Evolutionary conservation across 2,797 vertebrate genomes (phyloP).

Genomic region (Lepidocolaptes lacrymiger): DNA sequence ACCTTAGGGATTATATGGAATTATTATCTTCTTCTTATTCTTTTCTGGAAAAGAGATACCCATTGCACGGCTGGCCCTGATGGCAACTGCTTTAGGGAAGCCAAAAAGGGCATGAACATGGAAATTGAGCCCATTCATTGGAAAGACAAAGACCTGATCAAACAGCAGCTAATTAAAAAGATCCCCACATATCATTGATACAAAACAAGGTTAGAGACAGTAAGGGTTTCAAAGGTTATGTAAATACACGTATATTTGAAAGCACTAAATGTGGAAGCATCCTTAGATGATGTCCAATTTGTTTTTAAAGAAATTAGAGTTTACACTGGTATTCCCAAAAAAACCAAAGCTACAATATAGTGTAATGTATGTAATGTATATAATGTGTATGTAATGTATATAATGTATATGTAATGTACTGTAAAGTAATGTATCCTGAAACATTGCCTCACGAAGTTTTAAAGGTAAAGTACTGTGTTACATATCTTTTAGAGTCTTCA

Average conservation of each 20-base stretch:
- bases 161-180: background rate
- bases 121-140: background rate
- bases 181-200: accelerated
- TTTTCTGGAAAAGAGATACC: background rate
- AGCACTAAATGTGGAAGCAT: background rate
- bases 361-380: too few relatives aligned
- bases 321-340: accelerated
- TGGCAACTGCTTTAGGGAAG: background rate
- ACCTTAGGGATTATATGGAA: background rate
- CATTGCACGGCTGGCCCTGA: background rate
- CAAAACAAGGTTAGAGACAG: background rate
- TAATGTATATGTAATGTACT: too few relatives aligned
- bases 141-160: background rate
- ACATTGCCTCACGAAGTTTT: background rate
- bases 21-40: background rate
- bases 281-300: background rate
- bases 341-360: background rate
- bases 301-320: background rate
- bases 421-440: background rate
- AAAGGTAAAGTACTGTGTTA: background rate
- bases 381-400: too few relatives aligned
- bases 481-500: background rate
- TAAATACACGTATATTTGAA: background rate
- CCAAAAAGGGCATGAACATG: background rate
- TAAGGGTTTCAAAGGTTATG: background rate